Evolutionary conservation across 1,140 invertebrate genomes (phyloP), one percentile per base, ranked within the genome.

Genomic region (Ooceraea biroi): DNA sequence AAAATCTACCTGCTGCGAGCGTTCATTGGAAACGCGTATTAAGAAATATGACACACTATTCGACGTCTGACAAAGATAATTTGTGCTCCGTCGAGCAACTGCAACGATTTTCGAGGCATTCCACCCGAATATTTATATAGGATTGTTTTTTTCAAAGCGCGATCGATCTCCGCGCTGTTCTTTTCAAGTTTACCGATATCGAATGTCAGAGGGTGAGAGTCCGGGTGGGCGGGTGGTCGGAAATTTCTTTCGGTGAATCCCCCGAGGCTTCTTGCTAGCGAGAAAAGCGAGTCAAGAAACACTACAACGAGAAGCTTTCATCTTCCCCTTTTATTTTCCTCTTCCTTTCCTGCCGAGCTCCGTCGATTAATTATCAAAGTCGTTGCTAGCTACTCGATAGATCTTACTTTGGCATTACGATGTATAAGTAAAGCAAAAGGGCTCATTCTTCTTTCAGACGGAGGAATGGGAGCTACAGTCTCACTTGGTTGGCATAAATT

Each of bases 301-400:
- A 19, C 63, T 73, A 50, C 68, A 74, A 25, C 66, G 17, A 82
- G 57, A 41, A 61, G 46, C 78, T 82, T 82, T 74, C 44, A 82
- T 82, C 57, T 74, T 74, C 17, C 5, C 11, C 25, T 80, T 69
- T 55, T 55, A 55, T 69, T 69, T 57, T 4, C n/a, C 14, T 19
- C 36, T 41, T 4, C 14, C 14, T 52, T 0, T n/a, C 0, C 22
- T 12, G 4, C 12, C 44, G 41, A 36, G 30, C 17, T n/a, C 55
- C 76, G 55, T 71, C 41, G 65, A 71, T 80, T 80, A 69, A 71
- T 80, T 80, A 80, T 80, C 65, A 71, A 57, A 57, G 61, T 78
- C n/a, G 46, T 22, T 1, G 22, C 11, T 10, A 17, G 14, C 14
- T 30, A 19, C 5, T 0, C 25, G 8, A 58, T 80, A 30, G 44